Evolutionary conservation across 2,888 invertebrate genomes (phyloP).

Genomic region (Melieria crassipennis): DNA sequence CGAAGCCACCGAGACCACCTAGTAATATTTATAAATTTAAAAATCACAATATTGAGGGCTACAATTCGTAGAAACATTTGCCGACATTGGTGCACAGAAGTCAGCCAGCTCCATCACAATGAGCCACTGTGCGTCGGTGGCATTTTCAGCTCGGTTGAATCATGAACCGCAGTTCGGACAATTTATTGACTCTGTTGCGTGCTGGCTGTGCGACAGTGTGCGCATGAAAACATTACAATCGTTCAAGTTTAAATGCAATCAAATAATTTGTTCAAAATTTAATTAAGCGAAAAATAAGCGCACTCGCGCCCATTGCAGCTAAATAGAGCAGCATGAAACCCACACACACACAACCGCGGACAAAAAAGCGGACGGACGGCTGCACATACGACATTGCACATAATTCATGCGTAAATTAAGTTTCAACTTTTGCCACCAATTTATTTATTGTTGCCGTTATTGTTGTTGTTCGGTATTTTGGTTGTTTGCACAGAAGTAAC

Average conservation of each 20-base stretch:
- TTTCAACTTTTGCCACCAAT: slow-evolving; percentile 35
- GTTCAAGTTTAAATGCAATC: slow-evolving; percentile 35
- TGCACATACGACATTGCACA: slow-evolving; percentile 16
- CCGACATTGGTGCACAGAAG: too few species aligned
- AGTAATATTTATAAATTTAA: too few species aligned
- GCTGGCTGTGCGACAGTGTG: too few species aligned
- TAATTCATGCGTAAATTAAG: slow-evolving; percentile 34
- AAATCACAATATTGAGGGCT: too few species aligned
- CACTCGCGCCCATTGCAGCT: background rate
- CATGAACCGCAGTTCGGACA: too few species aligned
- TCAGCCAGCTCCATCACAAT: too few species aligned
- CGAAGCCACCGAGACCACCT: too few species aligned
- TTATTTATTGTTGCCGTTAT: slow-evolving; percentile 24
- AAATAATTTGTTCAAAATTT: slow-evolving; percentile 46
- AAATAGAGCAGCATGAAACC: slow-evolving; percentile 9
- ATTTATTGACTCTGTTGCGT: background rate
- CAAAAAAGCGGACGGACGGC: background rate
- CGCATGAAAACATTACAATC: background rate
- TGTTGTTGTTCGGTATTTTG: slow-evolving; percentile 1
- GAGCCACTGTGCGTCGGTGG: too few species aligned
- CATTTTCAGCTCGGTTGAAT: too few species aligned
- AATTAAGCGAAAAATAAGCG: slow-evolving; percentile 44
- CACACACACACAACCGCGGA: slow-evolving; percentile 17
- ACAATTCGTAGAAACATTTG: too few species aligned
- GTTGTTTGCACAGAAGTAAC: background rate